Percentiles rank a stretch among this genome's conserved stretches.
Evolutionary conservation across 2,113 vertebrate species (phyloP).

Genomic region (Zapus hudsonius): DNA sequence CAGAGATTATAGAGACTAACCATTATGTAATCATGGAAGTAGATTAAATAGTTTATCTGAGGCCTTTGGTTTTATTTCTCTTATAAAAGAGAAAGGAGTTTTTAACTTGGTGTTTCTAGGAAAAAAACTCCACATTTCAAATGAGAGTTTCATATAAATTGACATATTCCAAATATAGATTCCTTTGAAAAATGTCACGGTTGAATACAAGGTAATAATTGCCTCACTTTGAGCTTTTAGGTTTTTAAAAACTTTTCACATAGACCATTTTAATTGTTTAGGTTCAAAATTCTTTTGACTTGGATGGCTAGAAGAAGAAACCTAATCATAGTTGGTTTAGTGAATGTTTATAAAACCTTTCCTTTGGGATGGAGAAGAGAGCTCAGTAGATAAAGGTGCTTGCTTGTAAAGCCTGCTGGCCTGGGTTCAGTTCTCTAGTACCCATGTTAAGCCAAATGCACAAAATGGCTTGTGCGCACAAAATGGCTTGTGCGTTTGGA

Average conservation of each 20-base stretch:
- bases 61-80: slow-evolving; percentile 12
- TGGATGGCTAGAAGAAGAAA: neutral
- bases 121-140: slow-evolving; percentile 58
- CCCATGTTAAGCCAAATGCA: too few species aligned
- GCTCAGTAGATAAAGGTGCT: too few species aligned
- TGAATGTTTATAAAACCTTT: slow-evolving; percentile 40
- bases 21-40: neutral
- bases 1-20: slow-evolving; percentile 2
- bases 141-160: slow-evolving; percentile 50
- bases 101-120: slow-evolving; percentile 27
- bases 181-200: slow-evolving; percentile 42
- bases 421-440: too few species aligned
- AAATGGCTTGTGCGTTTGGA: too few species aligned
- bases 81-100: slow-evolving; percentile 12
- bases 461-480: too few species aligned
- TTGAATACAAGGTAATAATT: slow-evolving; percentile 57
- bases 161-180: slow-evolving; percentile 48
- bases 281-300: slow-evolving; percentile 51
- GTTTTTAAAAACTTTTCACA: neutral
- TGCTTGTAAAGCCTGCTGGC: too few species aligned
- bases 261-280: slow-evolving; percentile 43
- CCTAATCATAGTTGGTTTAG: neutral
- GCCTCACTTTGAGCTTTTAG: slow-evolving; percentile 32
- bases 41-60: slow-evolving; percentile 47
- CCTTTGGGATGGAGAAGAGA: neutral